These are phyloP conservation scores for Idaea biselata DNA, from an alignment of 2,888 invertebrate species.

Conservation along the genomic window DNA sequence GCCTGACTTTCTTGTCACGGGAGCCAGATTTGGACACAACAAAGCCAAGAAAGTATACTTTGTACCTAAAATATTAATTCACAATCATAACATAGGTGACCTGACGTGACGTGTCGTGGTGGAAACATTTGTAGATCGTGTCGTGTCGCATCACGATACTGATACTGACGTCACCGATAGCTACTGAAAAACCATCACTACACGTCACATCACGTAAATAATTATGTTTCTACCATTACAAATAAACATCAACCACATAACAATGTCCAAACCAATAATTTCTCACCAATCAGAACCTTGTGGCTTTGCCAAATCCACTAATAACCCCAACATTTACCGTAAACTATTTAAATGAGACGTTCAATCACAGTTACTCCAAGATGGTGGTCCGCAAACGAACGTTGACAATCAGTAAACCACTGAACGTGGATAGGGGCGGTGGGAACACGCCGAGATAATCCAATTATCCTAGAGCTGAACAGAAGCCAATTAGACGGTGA, in stretches of 20 bases:
- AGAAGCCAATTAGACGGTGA: constrained; percentile 51
- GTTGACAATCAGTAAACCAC: constrained; percentile 42
- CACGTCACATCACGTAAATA: no score
- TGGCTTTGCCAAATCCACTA: not conserved
- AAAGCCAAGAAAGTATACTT: no score
- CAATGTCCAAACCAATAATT: not conserved
- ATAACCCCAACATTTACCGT: not conserved
- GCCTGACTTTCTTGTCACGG: no score
- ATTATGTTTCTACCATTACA: no score
- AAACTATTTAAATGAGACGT: constrained; percentile 22
- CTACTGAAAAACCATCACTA: no score
- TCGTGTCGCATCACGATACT: no score
- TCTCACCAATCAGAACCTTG: not conserved
- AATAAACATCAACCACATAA: not conserved
- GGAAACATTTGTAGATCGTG: no score
- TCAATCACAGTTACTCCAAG: constrained; percentile 22
- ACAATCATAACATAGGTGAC: no score
- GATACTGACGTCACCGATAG: no score
- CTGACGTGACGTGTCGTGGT: no score
- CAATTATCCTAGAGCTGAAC: constrained; percentile 52
- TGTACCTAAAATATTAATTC: no score
- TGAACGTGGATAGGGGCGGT: constrained; percentile 40
- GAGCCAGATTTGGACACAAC: no score
- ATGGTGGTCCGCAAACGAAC: constrained; percentile 11
- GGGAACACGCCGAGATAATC: constrained; percentile 49